A percentile compares a stretch with the other conserved stretches of the same genome.
Conservation (phyloP, 30 jellyfish, hydroid and myxozoan species). For the Phacellophora camtschatica region DNA sequence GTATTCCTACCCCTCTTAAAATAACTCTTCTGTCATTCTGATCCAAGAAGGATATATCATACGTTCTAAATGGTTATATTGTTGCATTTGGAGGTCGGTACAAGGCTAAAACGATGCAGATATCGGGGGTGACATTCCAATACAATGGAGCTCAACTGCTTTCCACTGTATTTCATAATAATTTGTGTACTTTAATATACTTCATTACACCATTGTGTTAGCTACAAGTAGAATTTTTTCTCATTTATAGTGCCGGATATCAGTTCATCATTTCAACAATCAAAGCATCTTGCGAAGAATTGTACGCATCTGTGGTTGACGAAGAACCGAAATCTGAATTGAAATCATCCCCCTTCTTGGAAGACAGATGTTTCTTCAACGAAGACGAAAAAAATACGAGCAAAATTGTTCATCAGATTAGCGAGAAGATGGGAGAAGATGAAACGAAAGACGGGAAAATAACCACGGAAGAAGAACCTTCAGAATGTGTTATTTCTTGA, state of each 20-base stretch:
- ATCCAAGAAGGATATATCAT: no score
- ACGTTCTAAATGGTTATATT: no score
- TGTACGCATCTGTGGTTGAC: conserved; percentile 37
- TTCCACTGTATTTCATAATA: no score
- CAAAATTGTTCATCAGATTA: neutral
- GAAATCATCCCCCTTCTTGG: conserved; percentile 11
- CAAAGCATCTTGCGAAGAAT: conserved; percentile 59
- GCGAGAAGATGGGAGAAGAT: conserved; percentile 6
- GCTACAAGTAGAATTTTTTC: neutral
- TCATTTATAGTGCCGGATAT: conserved; percentile 57
- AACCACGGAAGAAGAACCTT: conserved; percentile 29
- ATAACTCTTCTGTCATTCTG: no score
- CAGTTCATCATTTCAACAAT: conserved; percentile 57
- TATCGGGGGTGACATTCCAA: no score
- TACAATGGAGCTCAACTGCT: no score
- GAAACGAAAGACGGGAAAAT: neutral
- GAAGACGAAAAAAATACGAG: conserved; percentile 12
- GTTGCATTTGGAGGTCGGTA: no score
- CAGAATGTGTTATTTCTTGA: conserved; percentile 37
- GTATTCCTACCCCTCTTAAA: no score
- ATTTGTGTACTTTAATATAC: neutral
- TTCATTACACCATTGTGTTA: neutral
- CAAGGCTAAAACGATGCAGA: no score
- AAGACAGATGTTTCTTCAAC: conserved; percentile 25
- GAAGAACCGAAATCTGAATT: conserved; percentile 57